A percentile compares a stretch with the other conserved stretches of the same genome.
Conservation (phyloP, 2,888 invertebrate species). For the Silvanus unidentatus region DNA sequence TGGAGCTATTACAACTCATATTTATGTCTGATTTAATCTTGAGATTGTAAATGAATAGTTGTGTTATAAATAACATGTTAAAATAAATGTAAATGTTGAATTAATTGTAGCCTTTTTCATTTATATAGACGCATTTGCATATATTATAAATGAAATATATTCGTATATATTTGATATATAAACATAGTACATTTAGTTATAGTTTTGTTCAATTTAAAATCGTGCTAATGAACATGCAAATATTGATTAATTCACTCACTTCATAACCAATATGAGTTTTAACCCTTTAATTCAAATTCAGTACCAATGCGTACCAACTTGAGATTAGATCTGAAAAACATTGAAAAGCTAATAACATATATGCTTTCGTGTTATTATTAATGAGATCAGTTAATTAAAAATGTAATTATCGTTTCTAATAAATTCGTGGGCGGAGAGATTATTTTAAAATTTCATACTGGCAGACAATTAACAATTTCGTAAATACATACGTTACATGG, state of each 20-base stretch:
- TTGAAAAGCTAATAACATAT: slow-evolving; percentile 37
- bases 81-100: slow-evolving; percentile 20
- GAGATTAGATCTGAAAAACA: slow-evolving; percentile 39
- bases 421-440: slow-evolving; percentile 24
- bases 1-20: slow-evolving; percentile 35
- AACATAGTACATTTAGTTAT: too few relatives aligned
- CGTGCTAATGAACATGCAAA: slow-evolving; percentile 40
- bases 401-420: slow-evolving; percentile 15
- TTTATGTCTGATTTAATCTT: slow-evolving; percentile 42
- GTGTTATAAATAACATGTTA: slow-evolving; percentile 31
- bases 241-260: slow-evolving; percentile 34
- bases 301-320: slow-evolving; percentile 44
- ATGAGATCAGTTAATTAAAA: slow-evolving; percentile 29
- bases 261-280: slow-evolving; percentile 32
- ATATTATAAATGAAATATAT: too few relatives aligned
- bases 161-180: too few relatives aligned
- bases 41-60: slow-evolving; percentile 40
- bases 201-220: slow-evolving; percentile 2
- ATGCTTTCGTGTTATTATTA: slow-evolving; percentile 29
- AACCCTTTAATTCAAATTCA: slow-evolving; percentile 39
- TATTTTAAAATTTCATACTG: slow-evolving; percentile 42
- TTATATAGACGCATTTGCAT: too few relatives aligned
- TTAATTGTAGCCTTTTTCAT: slow-evolving; percentile 7
- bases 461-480: slow-evolving; percentile 7
- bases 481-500: slow-evolving; percentile 10